Conservation (phyloP, 1,140 invertebrate species). For the Popillia japonica region DNA sequence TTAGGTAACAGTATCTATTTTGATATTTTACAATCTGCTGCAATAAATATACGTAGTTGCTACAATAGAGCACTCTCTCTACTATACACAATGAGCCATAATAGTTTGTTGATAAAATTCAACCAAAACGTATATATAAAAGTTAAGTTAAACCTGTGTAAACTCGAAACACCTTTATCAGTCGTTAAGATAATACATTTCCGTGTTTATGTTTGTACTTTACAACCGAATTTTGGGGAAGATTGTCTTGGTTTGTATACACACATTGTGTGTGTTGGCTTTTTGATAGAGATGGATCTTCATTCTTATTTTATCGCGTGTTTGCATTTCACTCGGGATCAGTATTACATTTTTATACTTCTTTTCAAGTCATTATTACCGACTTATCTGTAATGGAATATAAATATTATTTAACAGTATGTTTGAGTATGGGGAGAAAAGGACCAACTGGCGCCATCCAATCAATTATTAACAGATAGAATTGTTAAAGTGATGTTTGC, state of each 20-base stretch:
- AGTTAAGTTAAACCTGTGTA: conserved; percentile 37
- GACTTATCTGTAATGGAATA: conserved; percentile 31
- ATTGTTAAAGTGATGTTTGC: conserved; percentile 18
- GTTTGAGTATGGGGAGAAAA: conserved; percentile 12
- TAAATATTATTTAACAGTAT: conserved; percentile 32
- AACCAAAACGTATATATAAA: not conserved
- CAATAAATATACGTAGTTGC: not conserved
- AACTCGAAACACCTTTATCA: conserved; percentile 39
- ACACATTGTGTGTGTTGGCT: conserved; percentile 42
- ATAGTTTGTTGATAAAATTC: conserved; percentile 28
- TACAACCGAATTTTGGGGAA: conserved; percentile 39
- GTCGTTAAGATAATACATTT: conserved; percentile 41
- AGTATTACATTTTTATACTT: conserved; percentile 39
- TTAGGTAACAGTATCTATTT: too few relatives aligned
- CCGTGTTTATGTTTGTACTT: conserved; percentile 40
- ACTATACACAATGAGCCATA: not conserved
- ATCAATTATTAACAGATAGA: conserved; percentile 30
- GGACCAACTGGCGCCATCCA: conserved; percentile 28
- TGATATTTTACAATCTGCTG: too few relatives aligned
- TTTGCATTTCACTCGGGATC: conserved; percentile 42
- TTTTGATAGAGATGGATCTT: conserved; percentile 42
- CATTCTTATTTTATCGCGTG: conserved; percentile 41
- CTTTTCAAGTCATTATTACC: conserved; percentile 37
- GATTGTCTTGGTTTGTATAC: conserved; percentile 42
- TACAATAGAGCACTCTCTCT: not conserved